phyloP scores from a whole-genome alignment of 2,888 invertebrate genomes.

The Plemyria rubiginata region DNA sequence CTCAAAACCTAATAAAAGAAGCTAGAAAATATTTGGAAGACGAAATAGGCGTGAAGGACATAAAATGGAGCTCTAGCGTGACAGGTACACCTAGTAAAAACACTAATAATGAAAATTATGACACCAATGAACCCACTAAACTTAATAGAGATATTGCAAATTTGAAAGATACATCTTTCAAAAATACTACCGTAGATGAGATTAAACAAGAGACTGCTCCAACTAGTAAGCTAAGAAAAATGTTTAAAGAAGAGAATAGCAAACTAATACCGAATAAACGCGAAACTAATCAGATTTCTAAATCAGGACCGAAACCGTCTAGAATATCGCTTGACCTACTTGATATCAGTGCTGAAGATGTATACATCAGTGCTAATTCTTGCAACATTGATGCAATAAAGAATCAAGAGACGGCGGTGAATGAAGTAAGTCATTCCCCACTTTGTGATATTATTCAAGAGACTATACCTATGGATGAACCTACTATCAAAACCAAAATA shows the following conservation, averaged over 20 bases:
- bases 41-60: constrained; percentile 89
- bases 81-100: constrained; percentile 27
- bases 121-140: not conserved
- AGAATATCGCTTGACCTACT: constrained; percentile 32
- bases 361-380: constrained; percentile 24
- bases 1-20: constrained; percentile 90
- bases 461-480: constrained; percentile 12
- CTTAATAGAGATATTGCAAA: not conserved
- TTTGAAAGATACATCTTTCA: not conserved
- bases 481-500: constrained; percentile 6
- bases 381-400: constrained; percentile 13
- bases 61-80: constrained; percentile 86
- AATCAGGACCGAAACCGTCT: constrained; percentile 14
- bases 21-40: constrained; percentile 89
- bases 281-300: constrained; percentile 8
- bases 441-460: constrained; percentile 18
- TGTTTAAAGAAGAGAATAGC: not conserved
- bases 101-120: constrained; percentile 8
- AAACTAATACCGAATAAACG: not conserved
- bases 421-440: constrained; percentile 5
- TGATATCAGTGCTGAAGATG: constrained; percentile 34
- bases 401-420: constrained; percentile 2
- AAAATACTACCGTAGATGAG: not conserved
- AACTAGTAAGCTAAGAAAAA: not conserved
- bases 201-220: not conserved